These are phyloP conservation scores for Labeo rohita DNA, from an alignment of 2,113 vertebrate genomes.

Conservation along the genomic window DNA sequence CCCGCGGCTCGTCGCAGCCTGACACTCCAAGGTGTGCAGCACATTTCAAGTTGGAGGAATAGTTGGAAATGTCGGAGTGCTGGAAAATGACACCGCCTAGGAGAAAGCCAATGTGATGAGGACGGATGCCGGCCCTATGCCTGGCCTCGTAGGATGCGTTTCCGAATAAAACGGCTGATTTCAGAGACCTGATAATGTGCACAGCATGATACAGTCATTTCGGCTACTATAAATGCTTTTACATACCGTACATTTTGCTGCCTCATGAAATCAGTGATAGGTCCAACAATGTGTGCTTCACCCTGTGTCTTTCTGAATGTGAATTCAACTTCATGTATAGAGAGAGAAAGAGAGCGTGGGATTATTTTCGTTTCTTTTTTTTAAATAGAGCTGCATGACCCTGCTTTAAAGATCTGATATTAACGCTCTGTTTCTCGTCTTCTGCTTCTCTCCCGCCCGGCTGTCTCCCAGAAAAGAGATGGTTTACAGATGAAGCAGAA, in stretches of 20 bases:
- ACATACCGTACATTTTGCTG: slow-evolving; percentile 38
- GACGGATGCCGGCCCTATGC: slow-evolving; percentile 45
- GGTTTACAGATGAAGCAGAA: slow-evolving; percentile 99
- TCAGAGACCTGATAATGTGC: slow-evolving; percentile 35
- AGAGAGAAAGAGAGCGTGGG: slow-evolving; percentile 21
- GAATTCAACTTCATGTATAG: slow-evolving; percentile 14
- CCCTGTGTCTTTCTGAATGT: slow-evolving; percentile 43
- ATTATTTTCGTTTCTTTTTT: neutral
- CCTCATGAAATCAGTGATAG: slow-evolving; percentile 28
- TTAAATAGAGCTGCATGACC: neutral
- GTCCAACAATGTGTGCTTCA: slow-evolving; percentile 33
- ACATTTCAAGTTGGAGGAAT: slow-evolving; percentile 67
- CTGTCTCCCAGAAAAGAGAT: slow-evolving; percentile 97
- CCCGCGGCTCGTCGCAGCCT: slow-evolving; percentile 64
- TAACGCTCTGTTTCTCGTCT: slow-evolving; percentile 49
- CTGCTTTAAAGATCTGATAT: slow-evolving; percentile 8
- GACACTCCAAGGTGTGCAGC: slow-evolving; percentile 63
- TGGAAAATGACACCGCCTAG: slow-evolving; percentile 69
- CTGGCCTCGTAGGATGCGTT: slow-evolving; percentile 16
- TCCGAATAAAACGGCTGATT: slow-evolving; percentile 21
- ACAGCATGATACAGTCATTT: slow-evolving; percentile 46
- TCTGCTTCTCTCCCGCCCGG: slow-evolving; percentile 45
- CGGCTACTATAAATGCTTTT: slow-evolving; percentile 34
- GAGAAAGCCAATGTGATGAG: slow-evolving; percentile 62
- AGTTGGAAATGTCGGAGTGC: slow-evolving; percentile 69